Evolutionary conservation across 2,888 invertebrate species (phyloP), one percentile per base, ranked within the genome.

Genomic region (Ophioninae sp.): DNA sequence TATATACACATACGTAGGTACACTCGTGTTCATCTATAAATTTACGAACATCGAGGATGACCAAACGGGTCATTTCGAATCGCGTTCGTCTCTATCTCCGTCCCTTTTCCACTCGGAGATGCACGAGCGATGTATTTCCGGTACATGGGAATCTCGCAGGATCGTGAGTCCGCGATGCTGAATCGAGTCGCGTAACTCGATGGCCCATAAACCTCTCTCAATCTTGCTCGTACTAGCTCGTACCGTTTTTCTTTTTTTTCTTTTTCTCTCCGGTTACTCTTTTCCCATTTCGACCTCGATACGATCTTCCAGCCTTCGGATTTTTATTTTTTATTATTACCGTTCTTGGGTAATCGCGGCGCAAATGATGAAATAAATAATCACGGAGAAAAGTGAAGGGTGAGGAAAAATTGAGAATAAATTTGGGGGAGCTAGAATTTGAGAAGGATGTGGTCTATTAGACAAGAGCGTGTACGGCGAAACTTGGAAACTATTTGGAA

Each of bases 101-200:
- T 41, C 41, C 8, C 50, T 17, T 17, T 50, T 6, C 3, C 50
- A 13, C 50, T 50, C 50, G 50, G 50, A 50, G 30, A n/a, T 50
- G 62, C 44, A 56, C 50, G 62, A 73, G 41, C 61, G 20, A 62
- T 62, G 62, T 44, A 74, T 50, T 62, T 74, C 62, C 73, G 62
- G n/a, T 62, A 30, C 17, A 17, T 62, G 62, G 17, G 50, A 50
- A 50, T 50, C 50, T 56, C 62, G 23, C 23, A 44, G 73, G 6
- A 30, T 74, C 73, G 73, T 23, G 44, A 17, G 41, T 72, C 39
- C 23, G 41, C 7, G n/a, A 69, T 59, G 80, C 68, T 74, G 62
- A 64, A 81, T 82, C 77, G 77, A 68, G 78, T 83, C 74, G 56
- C 83, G 81, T 79, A 84, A 82, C 82, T 77, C 77, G 77, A 81